Base-by-base conservation (phyloP, 2,888 invertebrate genomes). In the Cephus rjabovi region DNA sequence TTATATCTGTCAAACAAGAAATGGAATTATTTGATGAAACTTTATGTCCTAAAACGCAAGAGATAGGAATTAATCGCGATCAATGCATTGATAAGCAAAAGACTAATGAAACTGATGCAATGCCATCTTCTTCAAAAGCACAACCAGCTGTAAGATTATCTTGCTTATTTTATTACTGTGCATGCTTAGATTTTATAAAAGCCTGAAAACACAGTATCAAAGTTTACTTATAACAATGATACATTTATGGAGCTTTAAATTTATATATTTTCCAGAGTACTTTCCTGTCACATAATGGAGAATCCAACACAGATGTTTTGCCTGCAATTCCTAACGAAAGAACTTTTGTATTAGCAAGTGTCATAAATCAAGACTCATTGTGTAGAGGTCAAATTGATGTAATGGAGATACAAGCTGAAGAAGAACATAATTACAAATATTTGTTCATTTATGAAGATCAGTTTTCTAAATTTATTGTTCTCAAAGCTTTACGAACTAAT, bases 401-500 rank as follows among this genome's bases (percentile, higher is more conserved):
- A 35, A 82, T 89, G 75, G 86, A 89, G 31, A 86, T 89, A 84
- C 77, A 79, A 33, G 34, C 79, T 6, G 82, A 86, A 34, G 71
- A 83, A 73, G 79, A 73, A 23, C 77, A 77, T 11, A 75, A 73
- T 34, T 85, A 82, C 69, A 86, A 83, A 69, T 85, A 84, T 75
- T 83, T 89, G 6, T 81, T 89, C 34, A 82, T 87, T 56, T 89
- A 88, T 15, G 87, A 88, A 77, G 89, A 89, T 80, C 85, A 85
- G 34, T 73, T 81, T 12, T 87, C 89, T 1, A 87, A 84, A 76
- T 89, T 88, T 73, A 81, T 88, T 15, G 79, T 89, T 34, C 77
- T 89, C 4, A 85, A 84, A 80, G 84, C 86, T 12, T 77, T 89
- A 23, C 77, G 37, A n/a, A 83, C 75, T 34, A 80, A 83, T 31